These are phyloP conservation scores for Melanerpes aurifrons DNA, from an alignment of 2,113 vertebrate species.

Conservation along the genomic window DNA sequence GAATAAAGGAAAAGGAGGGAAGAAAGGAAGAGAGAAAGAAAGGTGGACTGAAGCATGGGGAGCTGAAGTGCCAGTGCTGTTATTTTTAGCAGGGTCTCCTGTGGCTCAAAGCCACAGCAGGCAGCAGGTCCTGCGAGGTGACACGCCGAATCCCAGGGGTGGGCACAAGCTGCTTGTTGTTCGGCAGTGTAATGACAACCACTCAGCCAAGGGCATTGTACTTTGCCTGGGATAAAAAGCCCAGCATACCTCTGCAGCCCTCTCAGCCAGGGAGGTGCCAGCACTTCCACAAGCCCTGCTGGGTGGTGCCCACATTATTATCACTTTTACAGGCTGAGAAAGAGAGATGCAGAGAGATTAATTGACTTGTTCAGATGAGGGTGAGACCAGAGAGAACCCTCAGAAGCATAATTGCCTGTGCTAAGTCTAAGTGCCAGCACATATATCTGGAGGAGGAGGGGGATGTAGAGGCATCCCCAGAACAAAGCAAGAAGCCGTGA, in stretches of 20 bases:
- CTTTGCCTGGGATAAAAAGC: not conserved
- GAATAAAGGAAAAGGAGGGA: too few relatives aligned
- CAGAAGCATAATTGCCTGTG: slow-evolving; percentile 1
- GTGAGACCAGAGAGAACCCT: slow-evolving; percentile 23
- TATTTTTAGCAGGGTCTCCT: slow-evolving; percentile 1
- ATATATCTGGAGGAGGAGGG: not conserved
- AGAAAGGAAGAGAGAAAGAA: not conserved
- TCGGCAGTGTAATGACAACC: not conserved
- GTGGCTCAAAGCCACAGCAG: not conserved
- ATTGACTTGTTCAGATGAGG: slow-evolving; percentile 19
- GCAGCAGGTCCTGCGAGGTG: not conserved
- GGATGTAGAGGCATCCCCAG: not conserved
- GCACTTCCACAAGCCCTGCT: not conserved
- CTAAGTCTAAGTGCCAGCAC: slow-evolving; percentile 10
- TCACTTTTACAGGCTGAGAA: slow-evolving; percentile 26
- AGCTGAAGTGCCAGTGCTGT: not conserved
- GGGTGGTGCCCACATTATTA: not conserved
- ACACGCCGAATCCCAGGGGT: not conserved
- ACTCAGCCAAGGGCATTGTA: not conserved
- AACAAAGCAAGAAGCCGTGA: not conserved
- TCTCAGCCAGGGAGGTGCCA: not conserved
- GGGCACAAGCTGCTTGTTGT: not conserved
- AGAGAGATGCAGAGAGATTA: slow-evolving; percentile 23
- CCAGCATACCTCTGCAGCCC: not conserved
- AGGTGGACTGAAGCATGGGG: not conserved